Conservation (phyloP, 2,888 invertebrate species). For the Lobophora halterata region DNA sequence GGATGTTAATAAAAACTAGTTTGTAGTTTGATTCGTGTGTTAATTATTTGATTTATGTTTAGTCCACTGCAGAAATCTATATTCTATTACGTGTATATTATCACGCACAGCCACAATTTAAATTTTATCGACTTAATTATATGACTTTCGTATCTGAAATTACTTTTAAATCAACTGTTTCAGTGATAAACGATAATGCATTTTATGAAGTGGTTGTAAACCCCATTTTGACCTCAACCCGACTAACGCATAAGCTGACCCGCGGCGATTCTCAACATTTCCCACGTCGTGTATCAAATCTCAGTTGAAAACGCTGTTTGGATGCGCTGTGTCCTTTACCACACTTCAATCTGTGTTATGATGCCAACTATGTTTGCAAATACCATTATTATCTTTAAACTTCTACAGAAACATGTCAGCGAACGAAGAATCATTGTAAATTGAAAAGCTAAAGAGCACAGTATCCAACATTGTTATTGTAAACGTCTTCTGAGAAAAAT, state of each 20-base stretch:
- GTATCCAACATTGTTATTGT: no score
- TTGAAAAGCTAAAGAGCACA: background rate
- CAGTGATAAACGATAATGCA: constrained; percentile 4
- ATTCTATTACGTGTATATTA: no score
- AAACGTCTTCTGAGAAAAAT: no score
- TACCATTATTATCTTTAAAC: constrained; percentile 4
- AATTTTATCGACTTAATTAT: background rate
- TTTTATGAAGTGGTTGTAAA: constrained; percentile 3
- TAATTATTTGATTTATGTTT: no score
- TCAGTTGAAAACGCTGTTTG: constrained; percentile 37
- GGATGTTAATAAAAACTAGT: no score
- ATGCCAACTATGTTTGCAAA: constrained; percentile 3
- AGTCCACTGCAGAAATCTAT: no score
- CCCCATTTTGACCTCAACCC: constrained; percentile 34
- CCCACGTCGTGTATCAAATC: constrained; percentile 52
- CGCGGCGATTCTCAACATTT: constrained; percentile 48
- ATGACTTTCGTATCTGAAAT: background rate
- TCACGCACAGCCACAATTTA: no score
- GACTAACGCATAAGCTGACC: constrained; percentile 50
- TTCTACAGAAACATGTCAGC: constrained; percentile 4
- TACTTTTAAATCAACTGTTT: background rate
- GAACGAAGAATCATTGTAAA: constrained; percentile 5
- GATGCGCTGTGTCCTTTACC: constrained; percentile 7
- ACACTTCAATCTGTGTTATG: background rate
- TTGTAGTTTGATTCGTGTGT: no score